These are phyloP conservation scores for Melanerpes formicivorus DNA, from an alignment of 2,113 vertebrate genomes.

Conservation along the genomic window DNA sequence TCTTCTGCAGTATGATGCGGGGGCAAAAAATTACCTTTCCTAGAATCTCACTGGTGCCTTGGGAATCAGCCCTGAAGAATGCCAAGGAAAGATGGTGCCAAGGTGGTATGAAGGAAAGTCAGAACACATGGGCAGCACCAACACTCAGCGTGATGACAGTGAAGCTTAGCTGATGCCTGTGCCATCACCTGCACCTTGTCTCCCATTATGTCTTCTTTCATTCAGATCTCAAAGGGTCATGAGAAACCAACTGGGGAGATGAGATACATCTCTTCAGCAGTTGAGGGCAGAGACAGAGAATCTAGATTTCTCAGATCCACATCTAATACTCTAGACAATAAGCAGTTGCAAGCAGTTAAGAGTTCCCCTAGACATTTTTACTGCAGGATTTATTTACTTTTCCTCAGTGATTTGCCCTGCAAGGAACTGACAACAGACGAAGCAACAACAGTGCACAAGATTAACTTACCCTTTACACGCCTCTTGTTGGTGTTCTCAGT, in stretches of 20 bases:
- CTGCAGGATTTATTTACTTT: not conserved
- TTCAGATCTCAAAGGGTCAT: not conserved
- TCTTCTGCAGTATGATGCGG: not conserved
- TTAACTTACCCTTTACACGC: not conserved
- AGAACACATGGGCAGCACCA: accelerated
- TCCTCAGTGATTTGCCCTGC: not conserved
- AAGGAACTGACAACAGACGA: not conserved
- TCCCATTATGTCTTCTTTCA: not conserved
- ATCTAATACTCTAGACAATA: not conserved
- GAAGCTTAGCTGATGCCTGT: not conserved
- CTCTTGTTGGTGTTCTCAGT: not conserved
- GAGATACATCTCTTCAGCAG: not conserved
- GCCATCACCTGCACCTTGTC: not conserved
- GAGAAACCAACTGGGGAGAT: not conserved
- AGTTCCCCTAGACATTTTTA: not conserved
- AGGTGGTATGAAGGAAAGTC: not conserved
- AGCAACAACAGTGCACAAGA: not conserved
- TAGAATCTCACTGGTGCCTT: not conserved
- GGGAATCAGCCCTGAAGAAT: not conserved
- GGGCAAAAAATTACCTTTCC: not conserved
- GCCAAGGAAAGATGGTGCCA: not conserved
- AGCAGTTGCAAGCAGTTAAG: not conserved
- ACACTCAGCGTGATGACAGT: not conserved
- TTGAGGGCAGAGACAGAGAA: not conserved
- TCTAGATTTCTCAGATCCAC: not conserved